Evolutionary conservation across 2,797 vertebrate genomes (phyloP).

Genomic region (Pseudochromis fuscus): DNA sequence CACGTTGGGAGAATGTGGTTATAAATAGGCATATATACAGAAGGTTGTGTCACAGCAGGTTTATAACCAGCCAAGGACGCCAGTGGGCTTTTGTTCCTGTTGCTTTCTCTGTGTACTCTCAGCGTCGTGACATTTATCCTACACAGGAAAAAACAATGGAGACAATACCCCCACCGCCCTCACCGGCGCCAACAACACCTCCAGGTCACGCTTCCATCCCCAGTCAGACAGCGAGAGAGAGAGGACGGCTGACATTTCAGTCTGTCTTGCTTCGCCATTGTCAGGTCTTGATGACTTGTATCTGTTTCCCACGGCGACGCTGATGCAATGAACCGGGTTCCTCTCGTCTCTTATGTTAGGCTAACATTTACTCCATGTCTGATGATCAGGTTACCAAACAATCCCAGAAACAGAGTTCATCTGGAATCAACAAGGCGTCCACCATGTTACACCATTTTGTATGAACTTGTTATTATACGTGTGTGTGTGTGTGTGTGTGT

Average conservation of each 20-base stretch:
- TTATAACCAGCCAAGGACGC: slow-evolving; percentile 46
- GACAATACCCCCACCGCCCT: slow-evolving; percentile 17
- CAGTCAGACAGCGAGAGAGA: too few species aligned
- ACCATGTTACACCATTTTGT: too few species aligned
- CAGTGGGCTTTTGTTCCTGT: slow-evolving; percentile 55
- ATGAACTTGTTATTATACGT: too few species aligned
- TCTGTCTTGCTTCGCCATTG: slow-evolving; percentile 4
- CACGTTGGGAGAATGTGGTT: slow-evolving; percentile 40
- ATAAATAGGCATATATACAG: slow-evolving; percentile 49
- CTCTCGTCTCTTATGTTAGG: not conserved
- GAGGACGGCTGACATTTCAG: slow-evolving; percentile 75
- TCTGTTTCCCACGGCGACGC: slow-evolving; percentile 1
- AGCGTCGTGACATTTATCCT: slow-evolving; percentile 68
- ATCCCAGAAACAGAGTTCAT: not conserved
- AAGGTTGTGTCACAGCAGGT: slow-evolving; percentile 52
- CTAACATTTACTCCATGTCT: slow-evolving; percentile 6
- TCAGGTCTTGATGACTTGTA: slow-evolving; percentile 4
- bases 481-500: too few species aligned
- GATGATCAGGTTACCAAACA: not conserved
- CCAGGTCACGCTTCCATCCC: slow-evolving; percentile 47
- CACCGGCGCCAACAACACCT: slow-evolving; percentile 39
- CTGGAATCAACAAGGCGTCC: too few species aligned
- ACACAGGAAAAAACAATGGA: slow-evolving; percentile 52
- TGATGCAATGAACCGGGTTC: slow-evolving; percentile 10
- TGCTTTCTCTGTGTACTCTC: slow-evolving; percentile 47